Percentiles rank a stretch among this genome's conserved stretches.
phyloP scores from a whole-genome alignment of 2,888 invertebrate genomes.

The Seira sanloemensis region DNA sequence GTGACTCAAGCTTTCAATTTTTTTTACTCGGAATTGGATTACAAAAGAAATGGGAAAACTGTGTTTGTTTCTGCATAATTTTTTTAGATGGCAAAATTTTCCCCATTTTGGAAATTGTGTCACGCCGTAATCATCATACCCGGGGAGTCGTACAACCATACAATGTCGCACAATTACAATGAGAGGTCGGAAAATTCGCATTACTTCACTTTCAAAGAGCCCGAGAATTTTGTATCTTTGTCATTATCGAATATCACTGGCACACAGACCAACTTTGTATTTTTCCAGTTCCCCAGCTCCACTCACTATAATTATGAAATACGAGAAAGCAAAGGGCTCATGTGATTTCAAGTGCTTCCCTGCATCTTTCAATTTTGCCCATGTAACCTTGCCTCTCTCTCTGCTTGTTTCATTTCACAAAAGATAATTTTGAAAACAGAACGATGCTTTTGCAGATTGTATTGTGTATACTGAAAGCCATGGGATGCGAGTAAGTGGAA shows the following conservation, averaged over 20 bases:
- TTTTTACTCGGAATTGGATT: not conserved
- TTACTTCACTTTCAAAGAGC: not conserved
- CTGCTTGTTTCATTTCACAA: too few species aligned
- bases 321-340: not conserved
- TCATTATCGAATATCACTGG: not conserved
- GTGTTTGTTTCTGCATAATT: not conserved
- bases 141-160: too few species aligned
- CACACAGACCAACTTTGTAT: not conserved
- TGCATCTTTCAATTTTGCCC: not conserved
- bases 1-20: too few species aligned
- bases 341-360: not conserved
- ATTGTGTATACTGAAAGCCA: too few species aligned
- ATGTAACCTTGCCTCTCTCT: too few species aligned
- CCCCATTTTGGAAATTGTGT: not conserved
- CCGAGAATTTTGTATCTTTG: not conserved
- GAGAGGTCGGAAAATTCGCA: not conserved
- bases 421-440: too few species aligned
- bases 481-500: too few species aligned
- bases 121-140: not conserved
- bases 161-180: not conserved
- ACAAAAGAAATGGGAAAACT: not conserved
- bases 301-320: constrained; percentile 5
- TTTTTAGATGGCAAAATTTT: not conserved
- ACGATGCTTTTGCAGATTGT: too few species aligned
- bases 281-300: not conserved